A percentile compares a stretch with the other conserved stretches of the same genome.
Conservation (phyloP, 30 jellyfish, hydroid and myxozoan species). For the Chrysaora quinquecirrha region DNA sequence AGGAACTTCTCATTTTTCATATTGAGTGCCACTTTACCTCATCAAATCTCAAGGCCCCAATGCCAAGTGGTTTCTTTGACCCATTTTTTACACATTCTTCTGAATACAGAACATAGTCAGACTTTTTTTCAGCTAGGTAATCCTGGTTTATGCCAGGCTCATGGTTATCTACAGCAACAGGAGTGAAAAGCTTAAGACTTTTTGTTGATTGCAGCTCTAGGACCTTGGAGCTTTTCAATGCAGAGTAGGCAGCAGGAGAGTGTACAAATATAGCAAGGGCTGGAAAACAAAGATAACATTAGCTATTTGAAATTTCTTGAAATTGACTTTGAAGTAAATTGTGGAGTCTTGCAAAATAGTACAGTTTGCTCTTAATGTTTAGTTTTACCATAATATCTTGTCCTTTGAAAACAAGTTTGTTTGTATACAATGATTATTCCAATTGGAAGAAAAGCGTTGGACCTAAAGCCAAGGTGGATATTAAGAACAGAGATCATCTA, state of each 20-base stretch:
- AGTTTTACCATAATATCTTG: background rate
- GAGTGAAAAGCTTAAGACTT: slow-evolving; percentile 32
- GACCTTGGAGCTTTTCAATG: slow-evolving; percentile 26
- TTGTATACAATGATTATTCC: background rate
- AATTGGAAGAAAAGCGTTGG: background rate
- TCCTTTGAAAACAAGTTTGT: slow-evolving; percentile 7
- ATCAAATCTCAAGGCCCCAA: slow-evolving; percentile 27
- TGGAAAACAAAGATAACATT: background rate
- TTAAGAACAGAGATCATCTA: background rate
- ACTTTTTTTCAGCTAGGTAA: slow-evolving; percentile 27
- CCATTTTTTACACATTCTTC: slow-evolving; percentile 33
- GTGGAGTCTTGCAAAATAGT: background rate
- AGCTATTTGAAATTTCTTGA: too few relatives aligned
- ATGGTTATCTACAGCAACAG: slow-evolving; percentile 33
- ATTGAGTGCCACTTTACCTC: slow-evolving; percentile 36
- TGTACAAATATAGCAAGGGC: slow-evolving; percentile 43
- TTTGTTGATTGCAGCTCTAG: slow-evolving; percentile 37
- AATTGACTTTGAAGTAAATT: background rate
- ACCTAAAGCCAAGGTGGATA: background rate
- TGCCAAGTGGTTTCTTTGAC: slow-evolving; percentile 31
- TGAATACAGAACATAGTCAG: slow-evolving; percentile 1
- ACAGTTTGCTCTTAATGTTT: background rate
- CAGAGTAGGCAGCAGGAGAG: slow-evolving; percentile 53
- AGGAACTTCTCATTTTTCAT: slow-evolving; percentile 28
- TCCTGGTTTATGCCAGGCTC: slow-evolving; percentile 41